Evolutionary conservation across 2,888 invertebrate species (phyloP).

Genomic region (Bimastos eiseni): DNA sequence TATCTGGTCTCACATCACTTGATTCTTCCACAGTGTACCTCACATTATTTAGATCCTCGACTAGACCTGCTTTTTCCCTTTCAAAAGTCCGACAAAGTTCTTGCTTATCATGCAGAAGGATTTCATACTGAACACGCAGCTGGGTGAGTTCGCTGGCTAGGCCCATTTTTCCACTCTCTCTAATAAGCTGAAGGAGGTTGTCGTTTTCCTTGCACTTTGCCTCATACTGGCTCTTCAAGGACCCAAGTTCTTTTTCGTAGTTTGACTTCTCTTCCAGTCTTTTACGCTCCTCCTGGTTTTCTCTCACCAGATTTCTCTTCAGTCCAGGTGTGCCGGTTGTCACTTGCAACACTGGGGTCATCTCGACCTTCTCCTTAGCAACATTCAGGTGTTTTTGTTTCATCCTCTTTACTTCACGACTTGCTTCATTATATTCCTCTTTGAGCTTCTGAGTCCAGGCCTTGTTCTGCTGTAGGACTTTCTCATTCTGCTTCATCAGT

Average conservation of each 20-base stretch:
- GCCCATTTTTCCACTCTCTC: conserved; percentile 15
- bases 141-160: conserved; percentile 23
- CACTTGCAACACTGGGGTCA: not conserved
- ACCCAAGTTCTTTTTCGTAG: not conserved
- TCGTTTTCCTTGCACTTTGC: conserved; percentile 29
- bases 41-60: conserved; percentile 24
- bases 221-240: conserved; percentile 25
- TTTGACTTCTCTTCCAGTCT: conserved; percentile 9
- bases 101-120: conserved; percentile 39
- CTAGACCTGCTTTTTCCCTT: conserved; percentile 28
- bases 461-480: conserved; percentile 16
- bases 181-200: conserved; percentile 18
- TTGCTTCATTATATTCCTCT: conserved; percentile 28
- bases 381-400: not conserved
- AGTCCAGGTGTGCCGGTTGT: not conserved
- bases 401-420: conserved; percentile 8
- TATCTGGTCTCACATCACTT: not conserved
- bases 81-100: conserved; percentile 39
- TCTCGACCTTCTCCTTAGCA: conserved; percentile 19
- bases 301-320: conserved; percentile 21
- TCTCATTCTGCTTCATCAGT: conserved; percentile 25
- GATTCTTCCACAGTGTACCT: not conserved
- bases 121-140: conserved; percentile 37
- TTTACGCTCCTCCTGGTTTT: conserved; percentile 27
- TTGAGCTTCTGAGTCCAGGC: conserved; percentile 27